Conservation (phyloP, 2,888 invertebrate species). For the Leuctra nigra region DNA sequence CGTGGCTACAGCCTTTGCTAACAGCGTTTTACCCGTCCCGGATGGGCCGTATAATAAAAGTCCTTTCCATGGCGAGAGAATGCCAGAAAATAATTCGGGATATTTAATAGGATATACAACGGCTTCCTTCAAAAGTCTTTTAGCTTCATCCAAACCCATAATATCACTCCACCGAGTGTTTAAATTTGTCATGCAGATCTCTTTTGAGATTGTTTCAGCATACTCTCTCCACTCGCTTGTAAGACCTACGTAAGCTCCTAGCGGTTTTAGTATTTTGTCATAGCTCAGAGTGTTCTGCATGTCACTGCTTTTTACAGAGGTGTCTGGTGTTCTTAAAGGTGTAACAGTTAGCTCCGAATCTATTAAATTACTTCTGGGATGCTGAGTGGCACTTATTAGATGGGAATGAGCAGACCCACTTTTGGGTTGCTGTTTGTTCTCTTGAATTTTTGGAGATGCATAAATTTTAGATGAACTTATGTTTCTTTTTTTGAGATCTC, state of each 20-base stretch:
- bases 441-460: too few relatives aligned
- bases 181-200: conserved; percentile 56
- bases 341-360: background rate
- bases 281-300: background rate
- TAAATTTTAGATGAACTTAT: too few relatives aligned
- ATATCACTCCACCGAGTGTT: conserved; percentile 76
- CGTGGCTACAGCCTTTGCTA: conserved; percentile 82
- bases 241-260: conserved; percentile 36
- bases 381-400: too few relatives aligned
- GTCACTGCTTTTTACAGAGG: background rate
- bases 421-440: too few relatives aligned
- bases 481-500: background rate
- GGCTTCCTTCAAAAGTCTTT: conserved; percentile 75
- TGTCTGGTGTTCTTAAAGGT: background rate
- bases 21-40: conserved; percentile 83
- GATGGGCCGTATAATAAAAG: conserved; percentile 68
- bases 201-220: conserved; percentile 58
- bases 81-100: conserved; percentile 62
- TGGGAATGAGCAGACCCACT: background rate
- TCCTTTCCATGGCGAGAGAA: conserved; percentile 78
- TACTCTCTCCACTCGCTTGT: conserved; percentile 56
- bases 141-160: conserved; percentile 65
- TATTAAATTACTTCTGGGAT: background rate
- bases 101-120: conserved; percentile 72
- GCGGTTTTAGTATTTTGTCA: conserved; percentile 36